Percentiles rank a stretch among this genome's conserved stretches.
phyloP scores from a whole-genome alignment of 2,113 vertebrate species.

The Mustelus asterias region DNA sequence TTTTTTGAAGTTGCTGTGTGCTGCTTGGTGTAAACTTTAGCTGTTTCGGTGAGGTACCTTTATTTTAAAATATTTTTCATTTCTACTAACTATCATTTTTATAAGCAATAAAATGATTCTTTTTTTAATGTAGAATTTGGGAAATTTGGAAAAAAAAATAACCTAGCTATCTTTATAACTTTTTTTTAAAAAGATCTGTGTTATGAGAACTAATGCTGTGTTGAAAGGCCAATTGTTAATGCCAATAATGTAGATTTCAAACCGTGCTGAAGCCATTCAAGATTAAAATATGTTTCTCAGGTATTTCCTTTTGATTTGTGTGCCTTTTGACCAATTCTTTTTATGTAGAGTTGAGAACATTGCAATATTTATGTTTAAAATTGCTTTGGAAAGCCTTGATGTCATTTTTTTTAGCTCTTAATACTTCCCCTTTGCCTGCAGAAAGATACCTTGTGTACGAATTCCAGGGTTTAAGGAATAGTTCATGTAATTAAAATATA shows the following conservation, averaged over 20 bases:
- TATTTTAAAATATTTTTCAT: conserved; percentile 18
- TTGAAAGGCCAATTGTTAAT: background rate
- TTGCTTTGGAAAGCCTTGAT: background rate
- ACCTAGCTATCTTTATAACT: conserved; percentile 10
- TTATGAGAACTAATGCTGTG: conserved; percentile 18
- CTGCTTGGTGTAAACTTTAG: background rate
- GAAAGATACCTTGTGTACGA: background rate
- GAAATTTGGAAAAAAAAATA: conserved; percentile 16
- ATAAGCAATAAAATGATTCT: conserved; percentile 32
- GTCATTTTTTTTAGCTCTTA: background rate
- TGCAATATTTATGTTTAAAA: conserved; percentile 25
- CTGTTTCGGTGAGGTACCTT: background rate
- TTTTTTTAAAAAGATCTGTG: conserved; percentile 20
- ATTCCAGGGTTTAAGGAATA: background rate
- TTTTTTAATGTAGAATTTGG: conserved; percentile 33
- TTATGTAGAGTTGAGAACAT: background rate
- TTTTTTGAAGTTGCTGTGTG: background rate
- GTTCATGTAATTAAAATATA: conserved; percentile 24
- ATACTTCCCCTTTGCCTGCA: background rate
- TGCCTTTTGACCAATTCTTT: conserved; percentile 29
- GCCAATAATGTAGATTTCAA: conserved; percentile 31
- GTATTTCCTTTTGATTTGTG: conserved; percentile 33
- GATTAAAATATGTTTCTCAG: conserved; percentile 36
- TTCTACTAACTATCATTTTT: conserved; percentile 24
- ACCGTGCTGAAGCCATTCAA: conserved; percentile 36